These are phyloP conservation scores for Mycogona germanica DNA, from an alignment of 2,888 invertebrate genomes.

Conservation along the genomic window DNA sequence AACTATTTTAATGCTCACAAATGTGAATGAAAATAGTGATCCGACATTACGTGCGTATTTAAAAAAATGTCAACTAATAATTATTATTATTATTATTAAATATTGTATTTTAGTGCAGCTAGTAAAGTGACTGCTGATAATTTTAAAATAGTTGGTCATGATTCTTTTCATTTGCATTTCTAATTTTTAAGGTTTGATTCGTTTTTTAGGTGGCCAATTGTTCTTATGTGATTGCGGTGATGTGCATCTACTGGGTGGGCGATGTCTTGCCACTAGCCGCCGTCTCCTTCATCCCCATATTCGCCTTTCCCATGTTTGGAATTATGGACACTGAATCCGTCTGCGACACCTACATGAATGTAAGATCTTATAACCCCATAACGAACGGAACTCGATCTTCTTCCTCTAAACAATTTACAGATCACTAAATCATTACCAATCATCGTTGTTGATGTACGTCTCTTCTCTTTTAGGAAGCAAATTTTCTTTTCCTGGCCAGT, in stretches of 20 bases:
- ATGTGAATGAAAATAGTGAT: background rate
- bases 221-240: slow-evolving; percentile 62
- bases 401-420: too few species aligned
- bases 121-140: background rate
- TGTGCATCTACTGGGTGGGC: slow-evolving; percentile 74
- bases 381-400: too few species aligned
- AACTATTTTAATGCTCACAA: background rate
- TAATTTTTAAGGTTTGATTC: background rate
- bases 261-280: slow-evolving; percentile 69
- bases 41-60: background rate
- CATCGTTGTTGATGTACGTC: background rate
- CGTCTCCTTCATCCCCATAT: slow-evolving; percentile 69
- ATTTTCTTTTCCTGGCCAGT: slow-evolving; percentile 11
- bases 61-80: background rate
- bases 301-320: slow-evolving; percentile 68
- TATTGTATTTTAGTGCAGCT: background rate
- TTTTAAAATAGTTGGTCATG: background rate
- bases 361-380: too few species aligned
- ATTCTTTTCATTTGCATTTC: background rate
- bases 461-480: slow-evolving; percentile 29
- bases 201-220: slow-evolving; percentile 39
- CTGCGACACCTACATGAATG: slow-evolving; percentile 51
- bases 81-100: background rate
- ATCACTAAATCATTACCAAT: too few species aligned
- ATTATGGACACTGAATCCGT: slow-evolving; percentile 45